Conservation (phyloP, 2,888 invertebrate genomes). For the Doris montereyensis region DNA sequence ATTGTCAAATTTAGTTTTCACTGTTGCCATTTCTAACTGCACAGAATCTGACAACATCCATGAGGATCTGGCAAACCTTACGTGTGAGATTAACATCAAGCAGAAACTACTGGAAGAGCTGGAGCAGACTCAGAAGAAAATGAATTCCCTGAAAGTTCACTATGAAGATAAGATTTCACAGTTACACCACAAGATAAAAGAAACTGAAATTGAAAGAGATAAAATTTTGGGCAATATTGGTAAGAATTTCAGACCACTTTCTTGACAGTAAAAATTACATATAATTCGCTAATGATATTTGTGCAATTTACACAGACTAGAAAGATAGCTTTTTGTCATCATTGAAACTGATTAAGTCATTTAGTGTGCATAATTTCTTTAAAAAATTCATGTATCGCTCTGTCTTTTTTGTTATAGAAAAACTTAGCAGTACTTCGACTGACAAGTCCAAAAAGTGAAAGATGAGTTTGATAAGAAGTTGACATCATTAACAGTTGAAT, state of each 20-base stretch:
- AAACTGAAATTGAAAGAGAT: constrained; percentile 92
- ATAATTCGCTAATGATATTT: too few relatives aligned
- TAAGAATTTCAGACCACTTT: too few relatives aligned
- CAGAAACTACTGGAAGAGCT: constrained; percentile 94
- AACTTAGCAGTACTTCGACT: constrained; percentile 51
- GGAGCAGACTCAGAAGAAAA: constrained; percentile 88
- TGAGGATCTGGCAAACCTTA: constrained; percentile 89
- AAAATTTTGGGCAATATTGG: constrained; percentile 80
- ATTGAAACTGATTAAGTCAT: too few relatives aligned
- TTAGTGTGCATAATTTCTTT: too few relatives aligned
- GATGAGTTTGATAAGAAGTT: constrained; percentile 93
- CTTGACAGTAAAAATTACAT: too few relatives aligned
- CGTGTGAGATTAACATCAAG: constrained; percentile 94
- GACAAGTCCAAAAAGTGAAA: constrained; percentile 77
- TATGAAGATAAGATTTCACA: constrained; percentile 93
- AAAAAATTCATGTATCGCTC: too few relatives aligned
- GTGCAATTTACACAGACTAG: too few relatives aligned
- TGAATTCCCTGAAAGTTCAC: constrained; percentile 88
- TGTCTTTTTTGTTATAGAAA: constrained; percentile 50
- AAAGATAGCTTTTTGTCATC: too few relatives aligned
- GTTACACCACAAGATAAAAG: constrained; percentile 86
- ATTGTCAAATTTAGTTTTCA: too few relatives aligned
- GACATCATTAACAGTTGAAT: constrained; percentile 86
- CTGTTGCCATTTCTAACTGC: too few relatives aligned
- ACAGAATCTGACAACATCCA: constrained; percentile 74